A percentile compares a stretch with the other conserved stretches of the same genome.
These are phyloP conservation scores for Pseudocheirus occidentalis DNA, from an alignment of 2,797 vertebrate genomes.

Conservation along the genomic window DNA sequence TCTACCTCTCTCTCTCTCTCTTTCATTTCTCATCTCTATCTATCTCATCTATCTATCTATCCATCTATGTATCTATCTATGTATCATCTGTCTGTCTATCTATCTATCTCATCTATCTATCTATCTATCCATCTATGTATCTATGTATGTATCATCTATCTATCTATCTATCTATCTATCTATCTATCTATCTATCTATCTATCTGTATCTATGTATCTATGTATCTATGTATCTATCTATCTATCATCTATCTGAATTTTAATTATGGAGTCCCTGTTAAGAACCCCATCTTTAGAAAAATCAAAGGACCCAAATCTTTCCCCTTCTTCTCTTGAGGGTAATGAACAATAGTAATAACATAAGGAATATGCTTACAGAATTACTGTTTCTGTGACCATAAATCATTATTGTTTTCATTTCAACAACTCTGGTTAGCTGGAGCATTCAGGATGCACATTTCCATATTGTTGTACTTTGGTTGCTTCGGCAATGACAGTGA, in stretches of 20 bases:
- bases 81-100: too few relatives aligned
- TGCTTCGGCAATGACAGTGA: background rate
- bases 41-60: too few relatives aligned
- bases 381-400: background rate
- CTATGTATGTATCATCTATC: too few relatives aligned
- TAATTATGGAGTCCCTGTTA: background rate
- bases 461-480: background rate
- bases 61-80: too few relatives aligned
- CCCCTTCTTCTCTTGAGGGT: background rate
- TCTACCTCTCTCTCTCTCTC: too few relatives aligned
- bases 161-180: too few relatives aligned
- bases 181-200: too few relatives aligned
- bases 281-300: background rate
- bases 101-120: too few relatives aligned
- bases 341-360: background rate
- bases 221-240: background rate
- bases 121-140: background rate
- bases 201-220: background rate
- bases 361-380: background rate
- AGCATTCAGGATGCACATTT: background rate
- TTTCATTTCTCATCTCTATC: too few relatives aligned
- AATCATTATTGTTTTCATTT: background rate
- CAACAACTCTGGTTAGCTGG: background rate
- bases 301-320: background rate
- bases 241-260: background rate